Evolutionary conservation across 2,888 invertebrate species (phyloP), one percentile per base, ranked within the genome.

Genomic region (Orgyia antiqua): DNA sequence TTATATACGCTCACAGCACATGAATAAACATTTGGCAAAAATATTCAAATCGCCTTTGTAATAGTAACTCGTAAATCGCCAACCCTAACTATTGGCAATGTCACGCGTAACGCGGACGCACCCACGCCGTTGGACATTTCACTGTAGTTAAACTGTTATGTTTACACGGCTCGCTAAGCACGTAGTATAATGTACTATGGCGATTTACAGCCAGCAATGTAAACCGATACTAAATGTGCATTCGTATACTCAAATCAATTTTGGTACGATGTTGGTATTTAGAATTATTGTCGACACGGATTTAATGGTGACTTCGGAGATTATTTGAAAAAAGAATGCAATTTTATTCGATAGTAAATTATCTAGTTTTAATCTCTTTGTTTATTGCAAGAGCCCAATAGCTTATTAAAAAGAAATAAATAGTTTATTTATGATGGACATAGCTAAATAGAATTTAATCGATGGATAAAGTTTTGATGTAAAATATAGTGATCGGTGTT

Each of bases 161-260:
- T 56, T 64, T 70, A 68, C 69, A 76, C 58, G 70, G 69, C 64
- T 70, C 62, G 69, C 61, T 73, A 52, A 50, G 46, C 51, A 46
- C 49, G 42, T 39, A 50, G 51, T 52, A 55, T 53, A 55, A 48
- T 48, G 45, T 44, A 47, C 45, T 39, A 36, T 36, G 29, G 40
- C 46, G 39, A 43, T 63, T 59, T 44, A 44, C 45, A 52, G 40
- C 51, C 39, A 24, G 60, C 63, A 55, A 51, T 68, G 64, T 60
- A 67, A 36, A 34, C 35, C 13, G 24, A 40, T 20, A 5, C 39
- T 33, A 41, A 38, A 40, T 34, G 37, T 30, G 20, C 33, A 31
- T 28, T 26, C 26, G 31, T 30, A 32, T 34, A 30, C 33, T 33
- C 32, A 44, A 37, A 42, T 46, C 31, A 35, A 45, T 39, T 32